phyloP scores from a whole-genome alignment of 2,113 vertebrate genomes.

The Leucoraja erinaceus region DNA sequence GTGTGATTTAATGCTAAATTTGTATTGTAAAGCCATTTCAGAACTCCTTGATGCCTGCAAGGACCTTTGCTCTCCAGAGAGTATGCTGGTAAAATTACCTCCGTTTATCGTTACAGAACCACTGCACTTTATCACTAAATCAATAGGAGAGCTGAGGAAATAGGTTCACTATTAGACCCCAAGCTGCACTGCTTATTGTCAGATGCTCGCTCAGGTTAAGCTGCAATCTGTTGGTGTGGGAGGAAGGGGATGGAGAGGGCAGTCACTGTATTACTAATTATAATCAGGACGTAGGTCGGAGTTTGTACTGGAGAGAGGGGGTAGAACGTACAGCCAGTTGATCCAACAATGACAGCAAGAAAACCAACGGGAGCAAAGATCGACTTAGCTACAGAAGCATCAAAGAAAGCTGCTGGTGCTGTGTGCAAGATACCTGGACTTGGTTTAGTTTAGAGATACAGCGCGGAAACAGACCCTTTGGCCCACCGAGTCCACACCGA shows the following conservation, averaged over 20 bases:
- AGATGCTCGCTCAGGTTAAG: neutral
- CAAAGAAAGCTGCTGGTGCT: neutral
- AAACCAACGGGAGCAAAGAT: neutral
- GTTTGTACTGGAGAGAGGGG: neutral
- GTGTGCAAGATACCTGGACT: neutral
- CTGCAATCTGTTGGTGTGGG: neutral
- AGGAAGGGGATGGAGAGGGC: neutral
- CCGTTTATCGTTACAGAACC: neutral
- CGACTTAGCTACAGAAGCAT: neutral
- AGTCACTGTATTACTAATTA: neutral
- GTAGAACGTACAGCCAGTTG: neutral
- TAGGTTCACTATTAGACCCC: neutral
- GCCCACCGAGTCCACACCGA: too few relatives aligned
- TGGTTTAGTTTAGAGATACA: too few relatives aligned
- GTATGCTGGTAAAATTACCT: neutral
- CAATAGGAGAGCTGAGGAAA: neutral
- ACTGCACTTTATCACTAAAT: neutral
- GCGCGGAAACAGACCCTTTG: too few relatives aligned
- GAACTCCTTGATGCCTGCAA: neutral
- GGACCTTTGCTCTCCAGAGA: neutral
- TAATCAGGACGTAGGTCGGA: neutral
- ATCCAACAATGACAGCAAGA: neutral
- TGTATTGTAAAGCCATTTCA: neutral
- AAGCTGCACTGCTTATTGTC: neutral
- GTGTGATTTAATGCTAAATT: neutral